phyloP scores from a whole-genome alignment of 2,797 vertebrate species.

The Rhinichthys osculus region DNA sequence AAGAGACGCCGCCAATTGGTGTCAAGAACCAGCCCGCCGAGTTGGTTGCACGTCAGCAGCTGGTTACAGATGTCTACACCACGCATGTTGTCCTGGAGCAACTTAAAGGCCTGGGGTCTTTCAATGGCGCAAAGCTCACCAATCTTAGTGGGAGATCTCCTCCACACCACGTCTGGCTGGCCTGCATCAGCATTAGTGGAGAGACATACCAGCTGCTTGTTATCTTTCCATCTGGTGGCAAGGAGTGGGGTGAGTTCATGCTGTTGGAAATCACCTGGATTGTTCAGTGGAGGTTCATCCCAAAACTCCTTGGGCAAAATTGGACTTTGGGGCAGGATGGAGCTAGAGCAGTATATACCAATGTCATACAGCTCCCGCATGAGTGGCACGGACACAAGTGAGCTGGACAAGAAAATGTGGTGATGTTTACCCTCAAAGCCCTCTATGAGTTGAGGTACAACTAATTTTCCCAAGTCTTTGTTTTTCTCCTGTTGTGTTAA shows the following conservation, averaged over 20 bases:
- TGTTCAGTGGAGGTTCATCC: conserved; percentile 67
- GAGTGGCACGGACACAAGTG: conserved; percentile 72
- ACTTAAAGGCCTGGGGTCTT: conserved; percentile 77
- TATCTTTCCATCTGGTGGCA: conserved; percentile 80
- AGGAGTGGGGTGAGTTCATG: conserved; percentile 72
- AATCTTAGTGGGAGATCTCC: conserved; percentile 71
- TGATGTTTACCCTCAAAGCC: conserved; percentile 76
- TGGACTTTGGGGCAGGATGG: conserved; percentile 68
- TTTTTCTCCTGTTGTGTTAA: conserved; percentile 59
- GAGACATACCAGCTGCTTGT: conserved; percentile 81
- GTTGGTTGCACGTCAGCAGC: conserved; percentile 79
- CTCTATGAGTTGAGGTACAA: conserved; percentile 73
- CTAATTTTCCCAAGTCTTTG: conserved; percentile 66
- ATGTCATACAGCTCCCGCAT: conserved; percentile 73
- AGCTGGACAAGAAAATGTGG: conserved; percentile 78
- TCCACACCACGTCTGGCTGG: conserved; percentile 76
- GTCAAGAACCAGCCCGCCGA: conserved; percentile 76
- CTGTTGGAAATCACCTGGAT: conserved; percentile 77
- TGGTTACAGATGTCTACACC: conserved; percentile 85
- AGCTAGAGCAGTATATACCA: conserved; percentile 77
- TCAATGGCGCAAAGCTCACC: conserved; percentile 72
- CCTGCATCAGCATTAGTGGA: conserved; percentile 75
- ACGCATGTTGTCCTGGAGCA: conserved; percentile 84
- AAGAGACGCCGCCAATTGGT: conserved; percentile 79
- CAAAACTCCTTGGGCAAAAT: conserved; percentile 73